A percentile compares a stretch with the other conserved stretches of the same genome.
Conservation (phyloP, 2,113 vertebrate genomes). For the Austrofundulus limnaeus region DNA sequence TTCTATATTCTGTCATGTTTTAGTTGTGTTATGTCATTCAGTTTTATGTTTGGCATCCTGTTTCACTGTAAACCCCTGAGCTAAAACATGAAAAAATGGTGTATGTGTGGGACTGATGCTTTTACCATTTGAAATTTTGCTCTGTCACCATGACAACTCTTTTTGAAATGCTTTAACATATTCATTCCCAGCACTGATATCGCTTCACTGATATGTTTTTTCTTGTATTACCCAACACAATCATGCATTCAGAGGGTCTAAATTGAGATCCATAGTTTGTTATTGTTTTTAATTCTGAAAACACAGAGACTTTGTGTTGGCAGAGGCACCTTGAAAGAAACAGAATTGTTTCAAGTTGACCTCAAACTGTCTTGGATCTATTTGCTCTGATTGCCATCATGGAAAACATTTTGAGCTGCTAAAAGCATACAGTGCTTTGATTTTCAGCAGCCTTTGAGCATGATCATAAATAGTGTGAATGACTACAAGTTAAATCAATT, state of each 20-base stretch:
- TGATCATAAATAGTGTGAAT: slow-evolving; percentile 11
- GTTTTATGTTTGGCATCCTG: slow-evolving; percentile 17
- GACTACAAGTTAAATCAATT: slow-evolving; percentile 1
- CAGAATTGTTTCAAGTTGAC: slow-evolving; percentile 10
- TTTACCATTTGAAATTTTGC: no score
- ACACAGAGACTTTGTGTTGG: neutral
- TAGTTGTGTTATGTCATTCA: slow-evolving; percentile 38
- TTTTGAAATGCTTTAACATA: no score
- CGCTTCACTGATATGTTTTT: no score
- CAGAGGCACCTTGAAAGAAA: slow-evolving; percentile 1
- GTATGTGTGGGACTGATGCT: no score
- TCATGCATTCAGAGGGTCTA: neutral
- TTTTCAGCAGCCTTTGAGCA: slow-evolving; percentile 9
- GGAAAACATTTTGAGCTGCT: slow-evolving; percentile 13
- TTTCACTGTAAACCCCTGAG: slow-evolving; percentile 22
- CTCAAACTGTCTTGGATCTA: slow-evolving; percentile 7
- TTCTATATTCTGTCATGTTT: slow-evolving; percentile 37
- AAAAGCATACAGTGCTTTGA: slow-evolving; percentile 20
- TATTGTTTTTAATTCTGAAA: neutral
- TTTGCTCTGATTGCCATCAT: slow-evolving; percentile 18
- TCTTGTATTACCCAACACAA: slow-evolving; percentile 1
- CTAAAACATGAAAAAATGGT: slow-evolving; percentile 9
- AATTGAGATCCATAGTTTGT: no score
- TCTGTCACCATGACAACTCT: no score
- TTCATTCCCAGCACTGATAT: no score